Conservation (phyloP, 2,113 vertebrate species). For the Takifugu bimaculatus region DNA sequence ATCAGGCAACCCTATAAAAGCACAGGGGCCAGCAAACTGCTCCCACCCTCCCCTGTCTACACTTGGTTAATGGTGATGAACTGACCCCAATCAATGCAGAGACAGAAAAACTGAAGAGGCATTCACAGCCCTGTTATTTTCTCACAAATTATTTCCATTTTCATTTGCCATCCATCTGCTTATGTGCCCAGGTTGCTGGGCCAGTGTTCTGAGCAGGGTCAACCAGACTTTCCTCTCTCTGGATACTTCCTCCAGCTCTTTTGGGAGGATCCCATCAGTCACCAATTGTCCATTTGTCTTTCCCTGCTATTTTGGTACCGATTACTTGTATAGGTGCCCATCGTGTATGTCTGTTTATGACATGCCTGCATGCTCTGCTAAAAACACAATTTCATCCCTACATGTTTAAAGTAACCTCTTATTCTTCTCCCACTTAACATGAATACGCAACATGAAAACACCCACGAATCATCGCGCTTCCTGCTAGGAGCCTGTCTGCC, state of each 20-base stretch:
- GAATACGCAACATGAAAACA: conserved; percentile 31
- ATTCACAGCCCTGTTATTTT: neutral
- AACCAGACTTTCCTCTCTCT: too few species aligned
- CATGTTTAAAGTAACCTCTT: conserved; percentile 36
- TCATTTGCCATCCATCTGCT: neutral
- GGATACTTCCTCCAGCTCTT: too few species aligned
- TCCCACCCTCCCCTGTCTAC: conserved; percentile 35
- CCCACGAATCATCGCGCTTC: conserved; percentile 23
- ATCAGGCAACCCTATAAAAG: conserved; percentile 60
- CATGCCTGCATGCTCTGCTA: too few species aligned
- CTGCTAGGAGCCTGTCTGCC: conserved; percentile 19
- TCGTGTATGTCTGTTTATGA: too few species aligned
- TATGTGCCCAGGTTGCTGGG: too few species aligned
- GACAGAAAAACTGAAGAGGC: conserved; percentile 28
- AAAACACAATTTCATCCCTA: neutral
- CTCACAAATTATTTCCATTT: neutral
- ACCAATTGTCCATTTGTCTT: neutral
- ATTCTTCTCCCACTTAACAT: conserved; percentile 31
- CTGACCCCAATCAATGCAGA: conserved; percentile 54
- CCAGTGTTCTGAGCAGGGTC: too few species aligned
- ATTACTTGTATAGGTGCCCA: neutral
- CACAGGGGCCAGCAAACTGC: conserved; percentile 31
- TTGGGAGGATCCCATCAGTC: neutral
- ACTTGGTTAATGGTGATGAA: conserved; percentile 50
- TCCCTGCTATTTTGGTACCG: neutral